Evolutionary conservation across 2,113 vertebrate genomes (phyloP).

Genomic region (Meles meles): DNA sequence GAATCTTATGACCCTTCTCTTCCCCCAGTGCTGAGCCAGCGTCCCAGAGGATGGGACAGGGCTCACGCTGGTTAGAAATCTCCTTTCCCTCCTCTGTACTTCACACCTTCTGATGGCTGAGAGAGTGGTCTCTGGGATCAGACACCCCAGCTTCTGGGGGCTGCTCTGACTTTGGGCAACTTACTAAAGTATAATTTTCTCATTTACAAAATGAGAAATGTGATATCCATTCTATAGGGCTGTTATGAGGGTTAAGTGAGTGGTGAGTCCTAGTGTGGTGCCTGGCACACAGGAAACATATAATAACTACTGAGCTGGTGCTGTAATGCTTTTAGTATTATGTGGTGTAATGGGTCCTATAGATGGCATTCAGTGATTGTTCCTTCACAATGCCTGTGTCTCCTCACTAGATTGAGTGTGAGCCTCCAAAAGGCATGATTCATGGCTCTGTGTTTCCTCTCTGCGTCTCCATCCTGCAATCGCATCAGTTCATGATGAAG

Average conservation of each 20-base stretch:
- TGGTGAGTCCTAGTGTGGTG: background rate
- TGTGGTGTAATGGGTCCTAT: background rate
- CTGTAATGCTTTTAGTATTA: background rate
- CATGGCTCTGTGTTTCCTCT: background rate
- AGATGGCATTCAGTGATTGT: background rate
- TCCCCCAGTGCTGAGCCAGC: background rate
- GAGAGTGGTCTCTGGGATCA: background rate
- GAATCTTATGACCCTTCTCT: background rate
- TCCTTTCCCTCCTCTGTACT: background rate
- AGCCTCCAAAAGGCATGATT: background rate
- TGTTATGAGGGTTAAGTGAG: background rate
- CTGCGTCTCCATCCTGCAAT: background rate
- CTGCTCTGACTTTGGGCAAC: background rate
- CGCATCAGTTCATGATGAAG: background rate
- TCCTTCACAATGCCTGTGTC: conserved; percentile 16
- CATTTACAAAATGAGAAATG: background rate
- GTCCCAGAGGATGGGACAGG: background rate
- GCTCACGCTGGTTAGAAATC: background rate
- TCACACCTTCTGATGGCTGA: background rate
- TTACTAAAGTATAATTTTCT: background rate
- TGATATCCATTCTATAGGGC: background rate
- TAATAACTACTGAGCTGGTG: background rate
- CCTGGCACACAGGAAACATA: background rate
- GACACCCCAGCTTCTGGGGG: background rate
- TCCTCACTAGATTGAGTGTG: background rate